phyloP scores from a whole-genome alignment of 2,113 vertebrate genomes.

The Poeciliopsis turrubarensis region DNA sequence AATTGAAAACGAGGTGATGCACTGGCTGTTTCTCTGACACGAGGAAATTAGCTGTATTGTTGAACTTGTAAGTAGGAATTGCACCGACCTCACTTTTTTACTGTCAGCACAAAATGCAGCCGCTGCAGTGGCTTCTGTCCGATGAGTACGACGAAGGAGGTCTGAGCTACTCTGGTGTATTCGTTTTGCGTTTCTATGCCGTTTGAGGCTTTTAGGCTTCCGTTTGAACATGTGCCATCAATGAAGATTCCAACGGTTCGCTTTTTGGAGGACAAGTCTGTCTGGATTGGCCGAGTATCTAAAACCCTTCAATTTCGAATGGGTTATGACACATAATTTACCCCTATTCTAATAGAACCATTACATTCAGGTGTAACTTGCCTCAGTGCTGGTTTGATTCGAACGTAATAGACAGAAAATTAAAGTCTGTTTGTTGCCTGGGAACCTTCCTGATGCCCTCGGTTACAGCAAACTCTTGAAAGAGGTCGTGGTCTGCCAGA shows the following conservation, averaged over 20 bases:
- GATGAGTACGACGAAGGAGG: conserved; percentile 7
- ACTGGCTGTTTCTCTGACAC: conserved; percentile 11
- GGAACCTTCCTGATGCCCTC: neutral
- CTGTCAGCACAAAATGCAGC: conserved; percentile 55
- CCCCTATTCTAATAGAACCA: neutral
- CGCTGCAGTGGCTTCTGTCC: conserved; percentile 36
- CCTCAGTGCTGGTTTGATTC: neutral
- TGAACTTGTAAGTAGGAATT: conserved; percentile 14
- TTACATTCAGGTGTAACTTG: neutral
- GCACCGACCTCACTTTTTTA: conserved; percentile 41
- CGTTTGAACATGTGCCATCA: neutral
- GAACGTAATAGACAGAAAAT: neutral
- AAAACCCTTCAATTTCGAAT: no score
- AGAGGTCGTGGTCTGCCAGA: conserved; percentile 32
- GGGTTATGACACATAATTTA: no score
- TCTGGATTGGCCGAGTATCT: no score
- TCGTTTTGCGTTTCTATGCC: neutral
- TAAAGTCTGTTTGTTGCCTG: neutral
- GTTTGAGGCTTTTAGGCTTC: neutral
- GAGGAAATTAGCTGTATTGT: neutral
- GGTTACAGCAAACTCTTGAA: conserved; percentile 25
- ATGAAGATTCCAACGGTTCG: neutral
- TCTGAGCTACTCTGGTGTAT: conserved; percentile 9
- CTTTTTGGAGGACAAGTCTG: no score
- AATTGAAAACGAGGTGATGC: conserved; percentile 22